Base-by-base conservation (phyloP, 2,113 vertebrate genomes). In the Gopherus evgoodei region DNA sequence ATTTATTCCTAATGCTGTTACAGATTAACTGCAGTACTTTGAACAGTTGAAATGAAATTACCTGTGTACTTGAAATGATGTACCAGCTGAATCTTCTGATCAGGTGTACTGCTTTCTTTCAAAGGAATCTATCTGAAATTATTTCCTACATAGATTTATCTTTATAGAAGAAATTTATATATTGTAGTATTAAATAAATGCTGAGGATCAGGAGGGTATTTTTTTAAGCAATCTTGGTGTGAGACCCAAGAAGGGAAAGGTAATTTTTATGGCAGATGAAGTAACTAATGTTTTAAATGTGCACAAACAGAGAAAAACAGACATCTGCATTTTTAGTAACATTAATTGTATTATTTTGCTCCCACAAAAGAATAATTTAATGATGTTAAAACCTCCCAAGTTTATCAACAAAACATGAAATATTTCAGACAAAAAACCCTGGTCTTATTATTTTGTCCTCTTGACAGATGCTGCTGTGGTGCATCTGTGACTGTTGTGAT, bases 1-100 rank as follows among this genome's bases (percentile, higher is more conserved):
- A 99, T 99, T 97, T 99, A 99, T 95, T 99, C 99, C 76, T 99
- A 98, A 98, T 1, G 21, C 83, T 42, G 65, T 65, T 35, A 42
- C 57, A 42, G 79, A 80, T 35, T 52, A 9, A 57, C 35, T 59
- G 42, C 21, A 35, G 54, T 8, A 62, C 42, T 84, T n/a, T 88
- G 79, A 57, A n/a, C n/a, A 78, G n/a, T 92, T 50, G 65, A 72
- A 62, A 53, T 44, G 35, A 53, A 75, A 62, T 87, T 94, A 87
- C 80, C 78, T 90, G 47, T 53, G 72, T 87, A 94, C 91, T 90
- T 82, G 87, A 93, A 91, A 88, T 90, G 85, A 86, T 81, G 31
- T 27, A 59, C 90, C 47, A 52, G 29, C 56, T 81, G 35, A 81
- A 84, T 47, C 84, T 8, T 79, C 14, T 57, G 57, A 38, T 31